Evolutionary conservation across 2,888 invertebrate species (phyloP), one percentile per base, ranked within the genome.

Genomic region (Andrena flavipes): DNA sequence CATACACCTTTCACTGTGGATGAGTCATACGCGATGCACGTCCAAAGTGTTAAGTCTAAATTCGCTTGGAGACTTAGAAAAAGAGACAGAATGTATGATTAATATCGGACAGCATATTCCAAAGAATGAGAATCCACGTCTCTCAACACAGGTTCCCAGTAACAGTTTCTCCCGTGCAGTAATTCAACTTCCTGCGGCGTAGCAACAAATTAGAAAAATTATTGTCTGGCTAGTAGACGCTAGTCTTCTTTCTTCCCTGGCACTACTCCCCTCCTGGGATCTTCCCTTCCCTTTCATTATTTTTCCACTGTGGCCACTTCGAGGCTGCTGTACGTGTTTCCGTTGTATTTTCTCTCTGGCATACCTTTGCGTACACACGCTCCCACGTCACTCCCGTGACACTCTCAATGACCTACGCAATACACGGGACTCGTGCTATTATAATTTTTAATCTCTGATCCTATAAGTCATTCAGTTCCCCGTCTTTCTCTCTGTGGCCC

Each of bases 361-460:
- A 77, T 87, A 75, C 87, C 87, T 80, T 26, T 23, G 86, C 87
- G 86, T 87, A 79, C 87, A 68, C 78, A 30, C 80, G 72, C 80
- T 78, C 75, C 80, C 81, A 85, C 80, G 87, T 85, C 80, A 87
- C 80, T 26, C 20, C 80, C 76, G 76, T 75, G 88, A 88, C 84
- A 81, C 84, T 86, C 79, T 85, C 76, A 68, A 78, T 76, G 77
- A 75, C 72, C 74, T 80, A 87, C 78, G 87, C 83, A 80, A 84
- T 42, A 60, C 74, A 35, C 71, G 42, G 29, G 42, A 23, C 7
- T 20, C 59, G 67, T 23, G 63, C 30, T 16, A 82, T 80, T 74
- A 76, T 70, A 59, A 82, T 80, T 87, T 80, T 85, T 77, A 63
- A 74, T 75, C 81, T 62, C 75, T 64, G 72, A n/a, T 74, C 77